A percentile compares a stretch with the other conserved stretches of the same genome.
Conservation (phyloP, 2,888 invertebrate species). For the Pegoplata infirma region DNA sequence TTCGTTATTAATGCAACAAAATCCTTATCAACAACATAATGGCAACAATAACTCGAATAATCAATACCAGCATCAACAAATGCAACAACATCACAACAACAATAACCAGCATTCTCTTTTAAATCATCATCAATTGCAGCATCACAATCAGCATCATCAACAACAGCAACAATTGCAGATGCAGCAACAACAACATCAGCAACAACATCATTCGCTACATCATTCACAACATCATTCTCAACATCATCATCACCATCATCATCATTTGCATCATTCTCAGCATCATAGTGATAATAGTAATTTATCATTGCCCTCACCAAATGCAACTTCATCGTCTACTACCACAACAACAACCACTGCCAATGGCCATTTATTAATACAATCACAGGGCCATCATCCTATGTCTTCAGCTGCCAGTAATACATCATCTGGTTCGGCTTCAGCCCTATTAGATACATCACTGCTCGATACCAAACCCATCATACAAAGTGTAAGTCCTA, state of each 20-base stretch:
- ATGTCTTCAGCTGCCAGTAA: conserved; percentile 72
- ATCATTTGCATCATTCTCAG: conserved; percentile 78
- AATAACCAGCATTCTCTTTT: conserved; percentile 46
- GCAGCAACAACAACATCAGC: conserved; percentile 78
- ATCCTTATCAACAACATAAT: conserved; percentile 59
- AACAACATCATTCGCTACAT: conserved; percentile 81
- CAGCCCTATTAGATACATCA: conserved; percentile 79
- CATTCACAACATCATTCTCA: conserved; percentile 66
- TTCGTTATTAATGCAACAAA: conserved; percentile 64
- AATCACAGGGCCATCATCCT: conserved; percentile 68
- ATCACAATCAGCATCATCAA: conserved; percentile 76
- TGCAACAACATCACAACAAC: conserved; percentile 40
- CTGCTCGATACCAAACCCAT: conserved; percentile 82
- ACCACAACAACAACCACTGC: conserved; percentile 82
- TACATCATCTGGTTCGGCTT: conserved; percentile 81
- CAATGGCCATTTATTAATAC: conserved; percentile 77
- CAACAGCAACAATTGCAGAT: conserved; percentile 79
- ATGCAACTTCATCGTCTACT: conserved; percentile 67
- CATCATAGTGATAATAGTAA: conserved; percentile 69
- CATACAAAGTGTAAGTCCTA: conserved; percentile 90
- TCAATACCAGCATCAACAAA: conserved; percentile 60
- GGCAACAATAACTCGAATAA: too few species aligned
- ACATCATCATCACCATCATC: conserved; percentile 68
- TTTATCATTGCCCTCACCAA: conserved; percentile 63
- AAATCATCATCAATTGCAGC: conserved; percentile 52